Evolutionary conservation across 2,113 vertebrate species (phyloP).

Genomic region (Amphiprion ocellaris): DNA sequence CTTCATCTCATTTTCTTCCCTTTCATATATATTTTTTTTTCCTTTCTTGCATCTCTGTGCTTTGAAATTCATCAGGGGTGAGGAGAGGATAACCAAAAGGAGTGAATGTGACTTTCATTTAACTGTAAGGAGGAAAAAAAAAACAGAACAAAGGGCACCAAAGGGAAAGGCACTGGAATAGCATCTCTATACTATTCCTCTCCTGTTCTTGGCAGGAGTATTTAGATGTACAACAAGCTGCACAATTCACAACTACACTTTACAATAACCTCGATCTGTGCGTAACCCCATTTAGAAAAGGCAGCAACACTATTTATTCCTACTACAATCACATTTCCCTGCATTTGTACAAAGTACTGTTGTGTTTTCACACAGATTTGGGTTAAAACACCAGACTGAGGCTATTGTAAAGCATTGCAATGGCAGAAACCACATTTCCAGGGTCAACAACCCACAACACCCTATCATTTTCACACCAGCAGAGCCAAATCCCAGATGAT

Average conservation of each 20-base stretch:
- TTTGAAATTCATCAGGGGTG: constrained; percentile 28
- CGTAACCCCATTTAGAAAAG: background rate
- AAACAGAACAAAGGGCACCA: constrained; percentile 31
- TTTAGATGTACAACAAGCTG: constrained; percentile 17
- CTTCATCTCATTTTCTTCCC: constrained; percentile 20
- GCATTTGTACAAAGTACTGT: background rate
- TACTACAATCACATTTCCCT: background rate
- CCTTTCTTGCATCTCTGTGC: background rate
- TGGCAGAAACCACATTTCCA: constrained; percentile 45
- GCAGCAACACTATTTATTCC: constrained; percentile 16
- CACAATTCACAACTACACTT: constrained; percentile 25
- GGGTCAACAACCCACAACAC: constrained; percentile 30
- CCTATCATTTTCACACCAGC: constrained; percentile 51
- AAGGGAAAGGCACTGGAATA: constrained; percentile 73
- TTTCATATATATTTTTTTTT: background rate
- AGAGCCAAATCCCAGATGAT: constrained; percentile 48
- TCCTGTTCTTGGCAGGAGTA: constrained; percentile 60
- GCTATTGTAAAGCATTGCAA: constrained; percentile 43
- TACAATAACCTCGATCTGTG: constrained; percentile 35
- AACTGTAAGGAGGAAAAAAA: constrained; percentile 9
- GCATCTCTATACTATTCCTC: constrained; percentile 70
- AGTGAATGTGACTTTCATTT: constrained; percentile 68
- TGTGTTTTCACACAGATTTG: constrained; percentile 22
- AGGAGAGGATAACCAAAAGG: constrained; percentile 48
- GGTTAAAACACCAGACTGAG: constrained; percentile 20